Evolutionary conservation across 2,888 invertebrate genomes (phyloP).

Genomic region (Drosophila demipolita): DNA sequence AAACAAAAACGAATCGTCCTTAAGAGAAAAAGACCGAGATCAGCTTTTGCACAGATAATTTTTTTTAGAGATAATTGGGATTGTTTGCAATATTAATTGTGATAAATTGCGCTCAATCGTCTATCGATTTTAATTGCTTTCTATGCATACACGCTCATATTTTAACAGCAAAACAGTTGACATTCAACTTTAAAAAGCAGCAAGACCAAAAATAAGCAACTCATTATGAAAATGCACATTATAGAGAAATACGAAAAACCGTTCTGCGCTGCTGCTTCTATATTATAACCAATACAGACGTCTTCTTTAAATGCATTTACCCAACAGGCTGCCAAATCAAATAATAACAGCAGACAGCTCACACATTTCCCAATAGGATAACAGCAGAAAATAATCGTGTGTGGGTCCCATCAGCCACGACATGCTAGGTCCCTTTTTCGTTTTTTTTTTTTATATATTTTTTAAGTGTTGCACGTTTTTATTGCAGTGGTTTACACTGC

Average conservation of each 20-base stretch:
- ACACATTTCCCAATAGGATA: slow-evolving; percentile 19
- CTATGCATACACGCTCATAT: background rate
- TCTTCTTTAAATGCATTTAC: background rate
- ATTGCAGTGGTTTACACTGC: background rate
- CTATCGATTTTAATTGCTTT: slow-evolving; percentile 29
- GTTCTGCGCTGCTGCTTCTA: slow-evolving; percentile 15
- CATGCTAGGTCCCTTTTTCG: background rate
- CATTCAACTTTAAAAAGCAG: slow-evolving; percentile 48
- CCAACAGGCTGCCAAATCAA: slow-evolving; percentile 35
- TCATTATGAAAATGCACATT: slow-evolving; percentile 15
- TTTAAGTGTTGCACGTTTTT: slow-evolving; percentile 1
- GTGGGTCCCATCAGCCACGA: background rate
- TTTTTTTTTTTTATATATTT: background rate
- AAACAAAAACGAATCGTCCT: background rate
- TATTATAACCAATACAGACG: slow-evolving; percentile 22
- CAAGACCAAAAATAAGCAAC: slow-evolving; percentile 4
- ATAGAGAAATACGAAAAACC: background rate
- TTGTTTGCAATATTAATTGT: slow-evolving; percentile 5
- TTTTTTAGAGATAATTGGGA: background rate
- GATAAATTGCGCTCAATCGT: slow-evolving; percentile 17
- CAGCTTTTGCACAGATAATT: slow-evolving; percentile 12
- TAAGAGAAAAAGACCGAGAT: slow-evolving; percentile 9
- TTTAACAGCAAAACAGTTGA: slow-evolving; percentile 28
- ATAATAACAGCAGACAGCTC: slow-evolving; percentile 29
- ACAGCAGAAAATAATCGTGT: slow-evolving; percentile 1